Conservation (phyloP, 2,797 vertebrate species). For the Micropoecilia bifurca region DNA sequence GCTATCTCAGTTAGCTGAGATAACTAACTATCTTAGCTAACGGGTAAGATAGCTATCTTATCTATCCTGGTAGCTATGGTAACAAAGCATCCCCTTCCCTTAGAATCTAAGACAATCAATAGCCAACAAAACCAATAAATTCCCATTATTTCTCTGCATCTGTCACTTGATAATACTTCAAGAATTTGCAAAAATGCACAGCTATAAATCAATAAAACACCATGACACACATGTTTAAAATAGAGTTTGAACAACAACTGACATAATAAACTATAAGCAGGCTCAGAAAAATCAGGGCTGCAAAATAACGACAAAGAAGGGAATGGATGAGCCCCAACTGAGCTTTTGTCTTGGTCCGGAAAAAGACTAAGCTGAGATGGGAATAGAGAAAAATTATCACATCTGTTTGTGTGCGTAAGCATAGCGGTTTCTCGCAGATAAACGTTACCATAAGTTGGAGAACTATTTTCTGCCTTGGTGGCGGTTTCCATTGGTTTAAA, state of each 20-base stretch:
- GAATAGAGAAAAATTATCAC: not conserved
- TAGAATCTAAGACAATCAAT: not conserved
- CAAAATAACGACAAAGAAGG: not conserved
- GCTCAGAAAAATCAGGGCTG: not conserved
- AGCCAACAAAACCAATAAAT: not conserved
- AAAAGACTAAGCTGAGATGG: not conserved
- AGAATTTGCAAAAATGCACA: not conserved
- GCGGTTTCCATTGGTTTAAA: slow-evolving; percentile 37
- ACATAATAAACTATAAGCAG: not conserved
- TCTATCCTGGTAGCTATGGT: too few species aligned
- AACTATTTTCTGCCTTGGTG: slow-evolving; percentile 57
- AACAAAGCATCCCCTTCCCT: not conserved
- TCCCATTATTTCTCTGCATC: not conserved
- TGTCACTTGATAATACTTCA: not conserved
- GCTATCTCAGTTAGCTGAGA: too few species aligned
- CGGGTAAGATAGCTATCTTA: too few species aligned
- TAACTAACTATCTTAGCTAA: too few species aligned
- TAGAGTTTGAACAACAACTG: not conserved
- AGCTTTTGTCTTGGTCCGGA: not conserved
- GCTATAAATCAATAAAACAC: not conserved
- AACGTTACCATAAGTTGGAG: slow-evolving; percentile 30
- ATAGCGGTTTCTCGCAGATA: slow-evolving; percentile 18
- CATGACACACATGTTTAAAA: not conserved
- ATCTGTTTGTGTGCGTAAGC: not conserved
- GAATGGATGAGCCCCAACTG: not conserved